Evolutionary conservation across 2,888 invertebrate genomes (phyloP), one percentile per base, ranked within the genome.

Genomic region (Gonocerus acuteangulatus): DNA sequence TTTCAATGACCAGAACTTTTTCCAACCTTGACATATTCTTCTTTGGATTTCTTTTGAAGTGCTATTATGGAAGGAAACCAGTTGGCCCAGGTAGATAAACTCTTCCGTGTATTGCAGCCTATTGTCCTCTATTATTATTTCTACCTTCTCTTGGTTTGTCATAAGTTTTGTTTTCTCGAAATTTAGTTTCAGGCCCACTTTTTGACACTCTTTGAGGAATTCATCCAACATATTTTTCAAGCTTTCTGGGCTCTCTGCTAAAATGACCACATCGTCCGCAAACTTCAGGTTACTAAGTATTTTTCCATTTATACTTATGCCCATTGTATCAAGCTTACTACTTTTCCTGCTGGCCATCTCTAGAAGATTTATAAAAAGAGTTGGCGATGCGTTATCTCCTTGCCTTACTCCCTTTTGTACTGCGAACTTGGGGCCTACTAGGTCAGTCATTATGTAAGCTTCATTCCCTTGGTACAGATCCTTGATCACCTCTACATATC

Each of bases 401-500:
- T n/a, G n/a, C n/a, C n/a, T n/a, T n/a, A n/a, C n/a, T n/a, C n/a
- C n/a, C n/a, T n/a, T n/a, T n/a, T n/a, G n/a, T n/a, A n/a, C n/a
- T n/a, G n/a, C n/a, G n/a, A n/a, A n/a, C n/a, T n/a, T n/a, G n/a
- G n/a, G n/a, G n/a, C n/a, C n/a, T n/a, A n/a, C n/a, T n/a, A n/a
- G n/a, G n/a, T n/a, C n/a, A n/a, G n/a, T n/a, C n/a, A n/a, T n/a
- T n/a, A 19, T 45, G 18, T 21, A 45, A 45, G 18, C 18, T 45
- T 19, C 18, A 13, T 13, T 45, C 21, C 19, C 45, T 7, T 0
- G 32, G 32, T 27, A 56, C 16, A 44, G n/a, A 44, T 56, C 16
- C 39, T 44, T n/a, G 42, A 45, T 22, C 13, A 47, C 21, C 32
- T 47, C 16, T 32, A 47, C 36, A 23, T 56, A 56, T 15, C 23